Conservation (phyloP, 2,888 invertebrate species). For the Phengaris arion region DNA sequence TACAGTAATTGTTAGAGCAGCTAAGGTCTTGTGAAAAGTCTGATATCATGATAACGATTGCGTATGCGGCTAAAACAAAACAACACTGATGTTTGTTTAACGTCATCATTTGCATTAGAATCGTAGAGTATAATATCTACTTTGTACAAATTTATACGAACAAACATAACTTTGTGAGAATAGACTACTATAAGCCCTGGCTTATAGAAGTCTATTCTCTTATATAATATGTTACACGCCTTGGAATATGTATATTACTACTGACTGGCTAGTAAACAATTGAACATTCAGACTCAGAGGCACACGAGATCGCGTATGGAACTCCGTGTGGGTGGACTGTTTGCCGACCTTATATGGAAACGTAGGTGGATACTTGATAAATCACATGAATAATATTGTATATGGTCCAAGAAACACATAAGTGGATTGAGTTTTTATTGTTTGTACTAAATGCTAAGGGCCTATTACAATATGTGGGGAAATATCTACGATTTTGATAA, state of each 20-base stretch:
- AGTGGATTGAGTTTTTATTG: background rate
- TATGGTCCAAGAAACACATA: slow-evolving; percentile 12
- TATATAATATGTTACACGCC: background rate
- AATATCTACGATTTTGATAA: background rate
- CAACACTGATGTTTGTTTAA: background rate
- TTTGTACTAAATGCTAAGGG: background rate
- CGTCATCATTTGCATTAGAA: background rate
- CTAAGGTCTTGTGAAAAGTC: background rate
- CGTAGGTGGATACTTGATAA: slow-evolving; percentile 17
- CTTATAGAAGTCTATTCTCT: background rate
- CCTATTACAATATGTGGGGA: background rate
- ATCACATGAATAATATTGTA: slow-evolving; percentile 24
- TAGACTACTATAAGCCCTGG: background rate
- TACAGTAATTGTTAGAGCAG: background rate
- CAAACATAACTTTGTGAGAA: background rate
- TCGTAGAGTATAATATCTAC: background rate
- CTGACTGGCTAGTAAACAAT: background rate
- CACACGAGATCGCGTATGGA: slow-evolving; percentile 11
- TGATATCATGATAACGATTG: background rate
- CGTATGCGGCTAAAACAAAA: background rate
- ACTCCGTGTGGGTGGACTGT: slow-evolving; percentile 17
- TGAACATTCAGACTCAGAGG: slow-evolving; percentile 24
- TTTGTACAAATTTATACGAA: background rate
- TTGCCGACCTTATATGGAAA: slow-evolving; percentile 8
- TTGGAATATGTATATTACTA: background rate